These are phyloP conservation scores for Isaurus tuberculatus DNA, from an alignment of 92 coral and sea anemone genomes.

Conservation along the genomic window DNA sequence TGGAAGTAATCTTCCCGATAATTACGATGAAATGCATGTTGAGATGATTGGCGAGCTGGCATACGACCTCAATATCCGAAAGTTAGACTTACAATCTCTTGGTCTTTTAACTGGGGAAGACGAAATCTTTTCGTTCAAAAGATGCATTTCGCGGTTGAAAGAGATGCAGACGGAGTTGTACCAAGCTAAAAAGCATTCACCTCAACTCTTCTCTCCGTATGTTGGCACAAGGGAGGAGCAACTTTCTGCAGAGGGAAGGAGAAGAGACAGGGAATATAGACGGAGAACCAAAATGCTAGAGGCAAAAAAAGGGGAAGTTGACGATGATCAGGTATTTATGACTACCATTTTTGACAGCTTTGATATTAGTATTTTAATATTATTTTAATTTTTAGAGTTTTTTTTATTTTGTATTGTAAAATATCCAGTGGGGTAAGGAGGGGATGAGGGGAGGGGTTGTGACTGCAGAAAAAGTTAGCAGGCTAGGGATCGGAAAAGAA, in stretches of 20 bases:
- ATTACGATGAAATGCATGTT: slow-evolving; percentile 83
- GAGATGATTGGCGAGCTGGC: slow-evolving; percentile 92
- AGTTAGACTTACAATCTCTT: slow-evolving; percentile 70
- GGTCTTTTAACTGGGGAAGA: slow-evolving; percentile 88
- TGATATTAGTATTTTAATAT: background rate
- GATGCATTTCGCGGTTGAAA: slow-evolving; percentile 84
- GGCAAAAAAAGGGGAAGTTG: slow-evolving; percentile 40
- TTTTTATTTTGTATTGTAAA: no score
- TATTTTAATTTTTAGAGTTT: no score
- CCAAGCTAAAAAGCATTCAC: slow-evolving; percentile 65
- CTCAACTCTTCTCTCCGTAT: slow-evolving; percentile 75
- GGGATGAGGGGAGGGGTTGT: no score
- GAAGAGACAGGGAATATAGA: slow-evolving; percentile 73
- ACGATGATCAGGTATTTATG: slow-evolving; percentile 31
- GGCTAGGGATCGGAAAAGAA: no score
- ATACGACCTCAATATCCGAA: slow-evolving; percentile 74
- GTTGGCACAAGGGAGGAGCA: slow-evolving; percentile 73
- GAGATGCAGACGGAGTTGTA: slow-evolving; percentile 83
- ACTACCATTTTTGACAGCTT: background rate
- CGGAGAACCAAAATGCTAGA: slow-evolving; percentile 61
- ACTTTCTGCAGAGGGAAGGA: slow-evolving; percentile 62
- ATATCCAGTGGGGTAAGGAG: no score
- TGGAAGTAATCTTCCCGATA: slow-evolving; percentile 24
- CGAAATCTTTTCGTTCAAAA: slow-evolving; percentile 83
- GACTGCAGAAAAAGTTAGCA: no score